Evolutionary conservation across 2,797 vertebrate genomes (phyloP), one percentile per base, ranked within the genome.

Genomic region (Lepus townsendii): DNA sequence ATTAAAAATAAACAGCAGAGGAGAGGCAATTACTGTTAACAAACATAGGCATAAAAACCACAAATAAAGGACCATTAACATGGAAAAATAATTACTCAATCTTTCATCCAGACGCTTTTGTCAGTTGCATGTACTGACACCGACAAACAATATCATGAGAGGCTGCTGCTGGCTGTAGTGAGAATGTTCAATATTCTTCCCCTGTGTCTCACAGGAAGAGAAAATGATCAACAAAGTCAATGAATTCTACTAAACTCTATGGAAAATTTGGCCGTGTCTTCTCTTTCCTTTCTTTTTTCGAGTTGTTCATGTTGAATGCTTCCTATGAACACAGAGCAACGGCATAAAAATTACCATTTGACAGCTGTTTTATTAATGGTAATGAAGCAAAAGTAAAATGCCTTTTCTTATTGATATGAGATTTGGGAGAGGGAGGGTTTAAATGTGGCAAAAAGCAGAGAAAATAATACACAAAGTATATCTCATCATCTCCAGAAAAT

Each of bases 1-100:
- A 97, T 97, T 98, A 97, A 97, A 98, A 98, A 97, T 92, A 96
- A 97, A 97, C 63, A 82, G 62, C 92, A 87, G 54, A 68, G 26
- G 50, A 97, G 92, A 98, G 24, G 66, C 30, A 97, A 97, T 97
- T 97, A 97, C 83, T 94, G 96, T 96, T 97, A 97, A 97, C 82
- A 98, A 98, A 94, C 65, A 97, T 47, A 38, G 88, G 75, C 77
- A 96, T 52, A 95, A 97, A 97, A 97, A 50, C 2, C 82, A 93
- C 32, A 97, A 97, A 97, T 96, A 97, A 86, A 95, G 73, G 32
- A n/a, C 16, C 62, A 94, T 95, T 97, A 97, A 95, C 97, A 97
- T 3, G 1, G 62, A 88, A 93, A 97, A 97, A 93, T 91, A 93
- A 97, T 97, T 93, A 63, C 50, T 7, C 57, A 72, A 69, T 96